Evolutionary conservation across 1,140 invertebrate species (phyloP).

Genomic region (Drosophila sproati): DNA sequence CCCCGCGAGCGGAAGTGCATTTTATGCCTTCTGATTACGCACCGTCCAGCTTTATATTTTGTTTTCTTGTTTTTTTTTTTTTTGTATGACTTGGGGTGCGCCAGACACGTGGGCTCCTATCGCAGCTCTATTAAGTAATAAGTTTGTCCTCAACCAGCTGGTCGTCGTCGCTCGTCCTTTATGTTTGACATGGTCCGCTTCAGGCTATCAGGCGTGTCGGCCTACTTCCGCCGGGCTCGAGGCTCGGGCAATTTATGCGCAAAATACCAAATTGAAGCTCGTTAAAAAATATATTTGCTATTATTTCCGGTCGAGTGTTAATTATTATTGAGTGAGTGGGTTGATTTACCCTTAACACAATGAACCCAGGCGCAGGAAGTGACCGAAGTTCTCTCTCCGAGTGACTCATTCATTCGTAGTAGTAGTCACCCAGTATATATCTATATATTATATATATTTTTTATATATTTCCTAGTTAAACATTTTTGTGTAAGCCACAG

Average conservation of each 20-base stretch:
- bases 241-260: constrained; percentile 54
- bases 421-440: background rate
- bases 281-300: constrained; percentile 57
- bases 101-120: constrained; percentile 63
- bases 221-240: constrained; percentile 65
- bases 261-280: constrained; percentile 61
- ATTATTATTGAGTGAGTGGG: constrained; percentile 44
- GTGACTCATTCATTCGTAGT: background rate
- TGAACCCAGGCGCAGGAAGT: constrained; percentile 17
- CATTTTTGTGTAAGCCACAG: no score
- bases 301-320: constrained; percentile 58
- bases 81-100: constrained; percentile 52
- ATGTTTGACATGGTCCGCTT: constrained; percentile 45
- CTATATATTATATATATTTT: no score
- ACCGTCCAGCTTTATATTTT: constrained; percentile 40
- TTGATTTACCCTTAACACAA: constrained; percentile 24
- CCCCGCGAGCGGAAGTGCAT: constrained; percentile 72
- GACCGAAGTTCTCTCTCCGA: background rate
- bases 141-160: constrained; percentile 1
- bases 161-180: background rate
- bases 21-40: constrained; percentile 67
- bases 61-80: background rate
- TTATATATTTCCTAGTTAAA: no score
- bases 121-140: background rate
- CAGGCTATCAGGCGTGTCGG: constrained; percentile 77